Base-by-base conservation (phyloP, 2,888 invertebrate species). In the Arrhopalites spinosus region DNA sequence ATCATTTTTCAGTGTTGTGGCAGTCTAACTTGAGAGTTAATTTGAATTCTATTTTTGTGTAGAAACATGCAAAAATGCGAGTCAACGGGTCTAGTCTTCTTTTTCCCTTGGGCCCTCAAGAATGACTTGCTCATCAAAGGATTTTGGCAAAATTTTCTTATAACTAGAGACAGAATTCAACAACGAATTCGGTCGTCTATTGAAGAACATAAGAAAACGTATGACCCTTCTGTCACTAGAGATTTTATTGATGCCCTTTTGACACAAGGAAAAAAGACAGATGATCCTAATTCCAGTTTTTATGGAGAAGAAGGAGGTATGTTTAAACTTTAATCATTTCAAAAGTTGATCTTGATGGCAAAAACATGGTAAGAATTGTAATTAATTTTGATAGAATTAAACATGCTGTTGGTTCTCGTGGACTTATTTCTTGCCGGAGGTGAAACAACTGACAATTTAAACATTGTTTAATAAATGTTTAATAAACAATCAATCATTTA, bases 361-460 rank as follows among this genome's bases (percentile, higher is more conserved):
- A 27, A 5, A 11, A 30, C 29, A 17, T 27, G 30, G 13, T 11
- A 30, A 17, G 11, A 45, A 11, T 47, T 27, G 7, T 36, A 15
- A 73, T 36, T 64, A 7, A 23, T 64, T 7, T 30, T 69, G 50
- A 1, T 11, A 83, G 83, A 82, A 30, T 50, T 83, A 23, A 83
- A 83, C 45, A 80, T 82, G 73, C 25, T 82, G 0, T 74, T 81
- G 0, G 76, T 78, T 1, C 70, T 83, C 8, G 79, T 78, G 29
- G 83, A 83, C 64, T 59, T 83, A n/a, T 83, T 83, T 64, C 59
- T 81, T 13, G 83, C 83, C 15, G 83, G 83, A 2, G 80, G 81
- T 11, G 83, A 83, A 27, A 83, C 83, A 1, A 76, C 77, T 29
- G 78, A 69, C 56, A 77, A 36, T 7, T 36, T 36, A 11, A 7